Percentiles rank a stretch among this genome's conserved stretches.
Evolutionary conservation across 2,113 vertebrate species (phyloP).

Genomic region (Brachypodius melanocephalos): DNA sequence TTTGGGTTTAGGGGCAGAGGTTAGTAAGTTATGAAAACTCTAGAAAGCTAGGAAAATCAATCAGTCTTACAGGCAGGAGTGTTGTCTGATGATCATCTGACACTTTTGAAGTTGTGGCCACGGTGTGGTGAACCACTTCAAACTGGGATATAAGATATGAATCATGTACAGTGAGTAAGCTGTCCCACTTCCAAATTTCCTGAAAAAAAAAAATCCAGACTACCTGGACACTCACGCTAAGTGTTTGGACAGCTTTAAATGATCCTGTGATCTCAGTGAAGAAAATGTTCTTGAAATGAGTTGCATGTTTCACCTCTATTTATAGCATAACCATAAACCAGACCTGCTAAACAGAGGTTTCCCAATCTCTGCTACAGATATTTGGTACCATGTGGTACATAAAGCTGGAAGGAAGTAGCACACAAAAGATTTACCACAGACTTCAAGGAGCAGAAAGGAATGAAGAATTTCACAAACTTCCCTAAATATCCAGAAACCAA

Average conservation of each 20-base stretch:
- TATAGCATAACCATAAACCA: conserved; percentile 58
- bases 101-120: neutral
- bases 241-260: conserved; percentile 53
- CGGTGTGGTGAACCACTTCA: neutral
- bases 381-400: neutral
- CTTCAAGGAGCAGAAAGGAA: conserved; percentile 9
- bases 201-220: neutral
- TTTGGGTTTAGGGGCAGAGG: neutral
- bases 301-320: conserved; percentile 53
- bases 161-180: conserved; percentile 37
- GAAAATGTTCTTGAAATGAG: conserved; percentile 55
- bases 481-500: neutral
- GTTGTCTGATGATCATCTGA: conserved; percentile 25
- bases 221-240: conserved; percentile 30
- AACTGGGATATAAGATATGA: conserved; percentile 36
- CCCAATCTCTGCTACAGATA: conserved; percentile 34
- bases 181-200: conserved; percentile 43
- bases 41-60: conserved; percentile 5
- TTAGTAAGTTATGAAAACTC: conserved; percentile 9
- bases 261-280: conserved; percentile 55
- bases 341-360: conserved; percentile 49
- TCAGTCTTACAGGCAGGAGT: neutral
- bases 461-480: neutral
- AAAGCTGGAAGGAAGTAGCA: conserved; percentile 1
- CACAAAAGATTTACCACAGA: neutral